A percentile compares a stretch with the other conserved stretches of the same genome.
phyloP scores from a whole-genome alignment of 2,113 vertebrate species.

The Chitala chitala region DNA sequence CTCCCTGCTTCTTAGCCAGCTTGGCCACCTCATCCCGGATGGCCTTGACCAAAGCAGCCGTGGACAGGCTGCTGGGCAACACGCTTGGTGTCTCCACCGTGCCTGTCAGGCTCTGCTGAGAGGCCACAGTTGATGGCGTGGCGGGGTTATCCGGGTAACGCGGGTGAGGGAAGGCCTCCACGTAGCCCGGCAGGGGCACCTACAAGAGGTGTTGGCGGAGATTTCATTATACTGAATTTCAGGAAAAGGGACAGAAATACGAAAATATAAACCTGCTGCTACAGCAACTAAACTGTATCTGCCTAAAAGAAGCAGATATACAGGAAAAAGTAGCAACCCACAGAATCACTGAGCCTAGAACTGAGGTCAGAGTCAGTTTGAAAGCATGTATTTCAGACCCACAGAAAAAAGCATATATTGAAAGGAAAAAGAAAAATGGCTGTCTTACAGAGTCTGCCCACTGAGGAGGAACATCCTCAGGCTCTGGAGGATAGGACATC shows the following conservation, averaged over 20 bases:
- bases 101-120: slow-evolving; percentile 80
- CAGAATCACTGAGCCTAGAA: no score
- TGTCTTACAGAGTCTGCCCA: slow-evolving; percentile 92
- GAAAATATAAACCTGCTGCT: neutral
- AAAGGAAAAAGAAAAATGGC: slow-evolving; percentile 7
- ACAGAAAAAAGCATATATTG: slow-evolving; percentile 34
- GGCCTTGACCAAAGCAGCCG: slow-evolving; percentile 89
- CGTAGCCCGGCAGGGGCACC: slow-evolving; percentile 90
- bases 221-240: neutral
- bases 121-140: slow-evolving; percentile 59
- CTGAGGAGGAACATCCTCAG: slow-evolving; percentile 78
- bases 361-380: slow-evolving; percentile 34
- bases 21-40: slow-evolving; percentile 96
- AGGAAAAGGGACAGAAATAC: neutral
- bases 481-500: slow-evolving; percentile 91
- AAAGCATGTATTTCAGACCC: slow-evolving; percentile 24
- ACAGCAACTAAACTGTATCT: slow-evolving; percentile 41
- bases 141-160: slow-evolving; percentile 80
- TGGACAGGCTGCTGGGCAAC: slow-evolving; percentile 87
- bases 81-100: slow-evolving; percentile 65
- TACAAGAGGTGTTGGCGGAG: slow-evolving; percentile 45
- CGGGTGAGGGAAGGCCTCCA: slow-evolving; percentile 86
- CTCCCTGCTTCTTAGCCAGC: slow-evolving; percentile 92
- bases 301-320: slow-evolving; percentile 54
- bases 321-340: slow-evolving; percentile 41